phyloP scores from a whole-genome alignment of 2,113 vertebrate genomes.

The Eulemur macaco region DNA sequence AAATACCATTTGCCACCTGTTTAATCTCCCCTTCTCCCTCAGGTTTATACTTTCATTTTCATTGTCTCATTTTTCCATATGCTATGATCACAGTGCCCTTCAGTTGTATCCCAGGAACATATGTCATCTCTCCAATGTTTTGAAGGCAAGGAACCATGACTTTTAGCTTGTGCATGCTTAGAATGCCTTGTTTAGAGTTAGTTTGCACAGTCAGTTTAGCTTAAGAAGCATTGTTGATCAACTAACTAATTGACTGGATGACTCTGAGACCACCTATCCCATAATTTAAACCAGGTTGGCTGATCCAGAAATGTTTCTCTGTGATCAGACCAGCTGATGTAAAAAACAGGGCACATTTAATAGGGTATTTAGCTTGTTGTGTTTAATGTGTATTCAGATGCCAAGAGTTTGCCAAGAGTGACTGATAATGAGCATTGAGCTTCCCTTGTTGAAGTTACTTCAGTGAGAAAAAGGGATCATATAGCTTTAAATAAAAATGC shows the following conservation, averaged over 20 bases:
- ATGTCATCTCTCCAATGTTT: neutral
- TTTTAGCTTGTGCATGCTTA: neutral
- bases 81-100: neutral
- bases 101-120: neutral
- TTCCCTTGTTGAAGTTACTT: neutral
- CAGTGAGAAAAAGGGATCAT: neutral
- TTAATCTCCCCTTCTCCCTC: neutral
- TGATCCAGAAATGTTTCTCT: neutral
- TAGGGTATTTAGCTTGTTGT: neutral
- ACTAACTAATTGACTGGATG: neutral
- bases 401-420: neutral
- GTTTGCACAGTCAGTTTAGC: neutral
- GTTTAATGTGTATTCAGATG: neutral
- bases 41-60: neutral
- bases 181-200: neutral
- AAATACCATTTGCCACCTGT: neutral
- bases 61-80: neutral
- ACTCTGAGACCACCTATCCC: neutral
- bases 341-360: neutral
- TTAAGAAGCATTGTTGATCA: neutral
- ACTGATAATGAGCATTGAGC: neutral
- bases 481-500: neutral
- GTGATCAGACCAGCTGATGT: neutral
- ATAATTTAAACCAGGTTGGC: neutral
- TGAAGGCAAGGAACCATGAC: neutral